Evolutionary conservation across 2,888 invertebrate species (phyloP).

Genomic region (Dolichomitus sp.): DNA sequence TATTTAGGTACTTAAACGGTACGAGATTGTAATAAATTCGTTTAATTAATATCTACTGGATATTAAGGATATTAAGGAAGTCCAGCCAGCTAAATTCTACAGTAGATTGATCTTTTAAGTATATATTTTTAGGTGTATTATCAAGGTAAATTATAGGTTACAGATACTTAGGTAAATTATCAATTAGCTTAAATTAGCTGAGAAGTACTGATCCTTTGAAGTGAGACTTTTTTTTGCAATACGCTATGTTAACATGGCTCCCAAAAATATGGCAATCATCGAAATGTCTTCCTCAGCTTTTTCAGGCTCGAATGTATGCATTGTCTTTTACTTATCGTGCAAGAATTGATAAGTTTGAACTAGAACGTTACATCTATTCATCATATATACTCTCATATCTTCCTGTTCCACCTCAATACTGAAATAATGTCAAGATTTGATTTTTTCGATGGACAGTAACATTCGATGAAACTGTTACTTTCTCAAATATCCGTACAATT

Average conservation of each 20-base stretch:
- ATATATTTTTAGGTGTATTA: too few relatives aligned
- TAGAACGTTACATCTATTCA: conserved; percentile 55
- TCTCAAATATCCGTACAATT: conserved; percentile 10
- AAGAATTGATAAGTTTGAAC: conserved; percentile 50
- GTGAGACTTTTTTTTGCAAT: not conserved
- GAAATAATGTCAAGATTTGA: conserved; percentile 18
- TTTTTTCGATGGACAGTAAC: conserved; percentile 10
- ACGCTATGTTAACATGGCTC: too few relatives aligned
- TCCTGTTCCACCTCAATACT: conserved; percentile 1
- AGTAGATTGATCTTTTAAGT: too few relatives aligned
- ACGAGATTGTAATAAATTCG: too few relatives aligned
- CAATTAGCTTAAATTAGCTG: too few relatives aligned
- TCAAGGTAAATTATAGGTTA: too few relatives aligned
- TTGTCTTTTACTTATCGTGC: conserved; percentile 60
- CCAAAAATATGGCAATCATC: too few relatives aligned
- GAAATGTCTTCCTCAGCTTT: not conserved
- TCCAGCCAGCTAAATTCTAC: too few relatives aligned
- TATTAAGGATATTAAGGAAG: too few relatives aligned
- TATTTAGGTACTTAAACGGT: too few relatives aligned
- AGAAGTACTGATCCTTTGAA: not conserved
- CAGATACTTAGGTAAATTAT: too few relatives aligned
- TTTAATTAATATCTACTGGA: too few relatives aligned
- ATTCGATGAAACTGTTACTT: conserved; percentile 4
- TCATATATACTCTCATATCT: conserved; percentile 29
- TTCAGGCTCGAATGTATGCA: conserved; percentile 36